phyloP scores from a whole-genome alignment of 2,888 invertebrate genomes.

The Leptopilina syphax region DNA sequence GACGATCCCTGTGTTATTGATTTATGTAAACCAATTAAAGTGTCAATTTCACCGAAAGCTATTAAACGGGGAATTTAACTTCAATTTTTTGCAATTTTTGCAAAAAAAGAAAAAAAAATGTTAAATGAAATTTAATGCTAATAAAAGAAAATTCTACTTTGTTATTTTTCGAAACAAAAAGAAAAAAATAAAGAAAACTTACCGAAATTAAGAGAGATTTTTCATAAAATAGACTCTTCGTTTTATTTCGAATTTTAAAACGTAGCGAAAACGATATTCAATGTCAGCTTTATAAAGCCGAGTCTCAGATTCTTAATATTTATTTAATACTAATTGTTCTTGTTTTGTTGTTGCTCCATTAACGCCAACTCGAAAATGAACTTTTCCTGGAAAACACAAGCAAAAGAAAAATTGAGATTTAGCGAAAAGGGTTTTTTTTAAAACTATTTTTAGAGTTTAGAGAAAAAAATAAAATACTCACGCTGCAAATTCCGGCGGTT shows the following conservation, averaged over 20 bases:
- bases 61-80: constrained; percentile 87
- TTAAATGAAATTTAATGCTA: neutral
- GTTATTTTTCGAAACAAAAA: neutral
- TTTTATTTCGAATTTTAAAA: too few species aligned
- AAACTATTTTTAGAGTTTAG: neutral
- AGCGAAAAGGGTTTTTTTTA: neutral
- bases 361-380: constrained; percentile 74
- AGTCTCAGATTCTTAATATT: neutral
- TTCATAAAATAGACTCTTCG: too few species aligned
- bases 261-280: neutral
- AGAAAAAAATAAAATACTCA: constrained; percentile 50
- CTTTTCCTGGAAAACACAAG: constrained; percentile 67
- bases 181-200: too few species aligned
- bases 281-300: neutral
- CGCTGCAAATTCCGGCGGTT: constrained; percentile 69
- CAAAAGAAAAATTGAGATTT: neutral
- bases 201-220: too few species aligned
- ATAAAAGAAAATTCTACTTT: neutral
- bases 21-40: constrained; percentile 90
- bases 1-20: constrained; percentile 83
- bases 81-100: neutral
- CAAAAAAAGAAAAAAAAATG: neutral
- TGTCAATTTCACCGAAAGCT: constrained; percentile 92
- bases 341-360: constrained; percentile 26
- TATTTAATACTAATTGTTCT: neutral